Evolutionary conservation across 2,113 vertebrate genomes (phyloP), one percentile per base, ranked within the genome.

Genomic region (Etheostoma cragini): DNA sequence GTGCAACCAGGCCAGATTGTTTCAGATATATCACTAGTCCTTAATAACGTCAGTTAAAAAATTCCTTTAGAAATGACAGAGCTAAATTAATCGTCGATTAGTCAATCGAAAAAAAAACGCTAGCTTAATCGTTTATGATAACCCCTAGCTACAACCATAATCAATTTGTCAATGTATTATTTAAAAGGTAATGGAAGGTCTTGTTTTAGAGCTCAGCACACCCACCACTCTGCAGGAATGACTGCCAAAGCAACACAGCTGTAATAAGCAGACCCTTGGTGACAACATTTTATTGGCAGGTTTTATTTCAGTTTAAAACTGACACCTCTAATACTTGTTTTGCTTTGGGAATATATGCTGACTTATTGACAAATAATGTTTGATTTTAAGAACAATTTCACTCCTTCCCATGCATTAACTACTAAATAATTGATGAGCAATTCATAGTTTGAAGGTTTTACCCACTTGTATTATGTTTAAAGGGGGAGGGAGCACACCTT

Each of bases 101-200:
- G 30, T 30, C 30, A 30, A 30, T 30, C 30, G 0, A 30, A 30
- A 30, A 30, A 3, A 30, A 30, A 30, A 3, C 4, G 2, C 30
- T 30, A 30, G 30, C 3, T 30, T 30, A 30, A 30, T 30, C 30
- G 30, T 30, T 30, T 30, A 3, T 1, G 26, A 30, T 3, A 30
- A 30, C 26, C 26, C 26, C 26, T 30, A 57, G 72, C 76, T 66
- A 50, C 56, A 77, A 61, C 46, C 54, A 17, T 63, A 63, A 78
- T 86, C 49, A 76, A 26, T 75, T 52, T 71, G 68, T 61, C 57
- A 61, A 3, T 53, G 58, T 38, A 66, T 78, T 65, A 52, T 60
- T 61, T 71, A 26, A 30, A 75, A 60, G 35, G 38, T 81, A 42
- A 67, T 81, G 53, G 30, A 64, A 42, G 26, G 1, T 26, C 57